Conservation (phyloP, 2,888 invertebrate species). For the Leptarthrus brevirostris region DNA sequence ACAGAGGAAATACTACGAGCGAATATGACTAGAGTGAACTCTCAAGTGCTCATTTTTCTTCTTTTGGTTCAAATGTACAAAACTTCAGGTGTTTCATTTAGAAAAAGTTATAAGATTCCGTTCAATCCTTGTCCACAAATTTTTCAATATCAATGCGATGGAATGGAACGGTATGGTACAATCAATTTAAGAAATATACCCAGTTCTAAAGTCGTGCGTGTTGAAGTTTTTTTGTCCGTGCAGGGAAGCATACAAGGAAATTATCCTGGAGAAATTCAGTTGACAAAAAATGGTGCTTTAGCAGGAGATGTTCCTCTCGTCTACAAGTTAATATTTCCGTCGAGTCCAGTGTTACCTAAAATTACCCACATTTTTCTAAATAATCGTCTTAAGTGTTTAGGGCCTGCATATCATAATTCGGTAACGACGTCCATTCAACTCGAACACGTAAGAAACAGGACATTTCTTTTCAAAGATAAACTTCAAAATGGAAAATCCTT, state of each 20-base stretch:
- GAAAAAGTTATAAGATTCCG: no score
- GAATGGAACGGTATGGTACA: no score
- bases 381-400: conserved; percentile 71
- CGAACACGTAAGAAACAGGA: neutral
- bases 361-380: conserved; percentile 72
- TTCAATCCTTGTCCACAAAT: no score
- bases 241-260: neutral
- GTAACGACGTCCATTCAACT: neutral
- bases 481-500: neutral
- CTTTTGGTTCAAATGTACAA: no score
- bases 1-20: no score
- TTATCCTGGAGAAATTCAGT: neutral
- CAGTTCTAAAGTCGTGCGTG: neutral
- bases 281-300: neutral
- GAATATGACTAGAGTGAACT: no score
- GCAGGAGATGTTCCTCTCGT: conserved; percentile 60
- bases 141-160: no score
- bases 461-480: neutral
- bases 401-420: conserved; percentile 68
- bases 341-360: conserved; percentile 70
- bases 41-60: no score
- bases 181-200: no score
- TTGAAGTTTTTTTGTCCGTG: neutral
- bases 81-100: no score
- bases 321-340: conserved; percentile 73